Percentiles rank a stretch among this genome's conserved stretches.
phyloP scores from a whole-genome alignment of 2,113 vertebrate genomes.

The Ammodytes dubius region DNA sequence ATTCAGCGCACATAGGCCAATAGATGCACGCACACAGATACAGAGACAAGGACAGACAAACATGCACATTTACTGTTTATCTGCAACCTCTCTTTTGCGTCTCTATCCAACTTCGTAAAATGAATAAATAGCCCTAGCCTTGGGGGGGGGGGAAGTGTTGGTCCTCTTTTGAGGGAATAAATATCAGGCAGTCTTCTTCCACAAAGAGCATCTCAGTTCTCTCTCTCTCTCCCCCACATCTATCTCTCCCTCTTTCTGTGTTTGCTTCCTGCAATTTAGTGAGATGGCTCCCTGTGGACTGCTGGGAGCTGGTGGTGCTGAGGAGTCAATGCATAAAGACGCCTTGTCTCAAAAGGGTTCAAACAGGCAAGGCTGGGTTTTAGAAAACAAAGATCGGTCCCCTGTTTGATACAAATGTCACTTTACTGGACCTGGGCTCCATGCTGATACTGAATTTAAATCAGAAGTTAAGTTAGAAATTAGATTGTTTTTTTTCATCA shows the following conservation, averaged over 20 bases:
- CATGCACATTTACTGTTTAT: slow-evolving; percentile 43
- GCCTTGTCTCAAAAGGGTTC: slow-evolving; percentile 58
- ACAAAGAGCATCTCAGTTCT: slow-evolving; percentile 77
- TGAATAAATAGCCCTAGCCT: slow-evolving; percentile 1
- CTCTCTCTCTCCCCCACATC: slow-evolving; percentile 38
- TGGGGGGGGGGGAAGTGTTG: background rate
- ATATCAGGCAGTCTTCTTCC: slow-evolving; percentile 53
- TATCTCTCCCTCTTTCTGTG: slow-evolving; percentile 54
- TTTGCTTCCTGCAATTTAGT: slow-evolving; percentile 72
- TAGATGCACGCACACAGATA: slow-evolving; percentile 19
- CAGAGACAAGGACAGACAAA: slow-evolving; percentile 32
- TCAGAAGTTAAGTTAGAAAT: no score
- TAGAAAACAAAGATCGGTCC: slow-evolving; percentile 20
- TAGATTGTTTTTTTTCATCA: background rate
- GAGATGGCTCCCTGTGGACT: slow-evolving; percentile 73
- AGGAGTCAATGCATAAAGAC: slow-evolving; percentile 68
- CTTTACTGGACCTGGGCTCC: slow-evolving; percentile 3
- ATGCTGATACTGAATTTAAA: background rate
- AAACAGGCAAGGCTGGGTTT: slow-evolving; percentile 25
- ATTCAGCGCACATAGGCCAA: slow-evolving; percentile 32
- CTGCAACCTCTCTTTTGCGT: slow-evolving; percentile 27
- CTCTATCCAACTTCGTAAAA: background rate
- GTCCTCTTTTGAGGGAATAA: slow-evolving; percentile 55
- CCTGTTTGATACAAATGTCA: slow-evolving; percentile 13
- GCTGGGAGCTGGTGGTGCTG: slow-evolving; percentile 67